Evolutionary conservation across 1,140 invertebrate genomes (phyloP), one percentile per base, ranked within the genome.

Genomic region (Cherax destructor): DNA sequence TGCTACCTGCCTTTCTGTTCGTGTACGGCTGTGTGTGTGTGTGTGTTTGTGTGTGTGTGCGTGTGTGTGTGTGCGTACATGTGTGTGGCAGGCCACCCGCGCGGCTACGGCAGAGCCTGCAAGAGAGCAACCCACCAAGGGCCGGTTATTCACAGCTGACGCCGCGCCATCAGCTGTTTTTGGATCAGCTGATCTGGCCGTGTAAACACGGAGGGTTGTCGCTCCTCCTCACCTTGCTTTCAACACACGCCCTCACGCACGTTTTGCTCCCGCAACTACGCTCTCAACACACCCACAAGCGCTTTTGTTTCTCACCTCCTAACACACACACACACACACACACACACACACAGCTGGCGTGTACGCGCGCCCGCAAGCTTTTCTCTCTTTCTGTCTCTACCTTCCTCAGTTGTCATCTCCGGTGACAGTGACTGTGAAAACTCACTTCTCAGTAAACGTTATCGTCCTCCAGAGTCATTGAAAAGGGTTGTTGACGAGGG

Each of bases 361-460:
- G 30, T 41, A 41, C 30, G 30, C 30, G 30, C 30, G 30, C 30
- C 30, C 2, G 30, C 30, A 59, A 0, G 16, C 41, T n/a, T 79
- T 18, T 79, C 77, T 79, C 77, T 79, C 77, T 79, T 41, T 79
- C 77, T 79, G 41, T 79, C 77, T 79, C 77, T 79, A 24, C 49
- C 41, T 41, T 41, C 30, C 30, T 41, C 30, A 41, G 30, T 41
- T 41, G 30, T 41, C 30, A 41, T 41, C 30, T 41, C 2, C 30
- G 2, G 30, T 41, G 30, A 41, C 30, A 41, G 30, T 41, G 0
- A 41, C 0, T 41, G 30, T 41, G 30, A 1, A 41, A 41, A 41
- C 30, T 41, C 30, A 41, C 30, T 41, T 41, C 30, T 41, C 30
- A 41, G 30, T 41, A 41, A 41, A 41, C 30, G 30, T 41, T 41